A percentile compares a stretch with the other conserved stretches of the same genome.
Conservation (phyloP, 2,113 vertebrate genomes). For the Tyrannus savana region DNA sequence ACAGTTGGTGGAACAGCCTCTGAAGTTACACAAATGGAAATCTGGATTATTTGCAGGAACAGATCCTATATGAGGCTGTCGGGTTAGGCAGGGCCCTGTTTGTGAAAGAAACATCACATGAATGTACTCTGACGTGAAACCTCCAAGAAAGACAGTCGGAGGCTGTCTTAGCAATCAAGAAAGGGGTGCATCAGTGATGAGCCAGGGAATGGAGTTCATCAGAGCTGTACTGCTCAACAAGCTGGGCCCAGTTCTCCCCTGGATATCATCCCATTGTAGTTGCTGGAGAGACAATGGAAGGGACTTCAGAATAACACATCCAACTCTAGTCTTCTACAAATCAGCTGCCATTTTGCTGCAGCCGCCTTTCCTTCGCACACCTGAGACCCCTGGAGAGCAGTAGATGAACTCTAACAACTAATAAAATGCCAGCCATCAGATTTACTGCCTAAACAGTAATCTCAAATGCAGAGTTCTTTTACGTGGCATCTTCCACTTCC, state of each 20-base stretch:
- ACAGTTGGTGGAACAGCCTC: neutral
- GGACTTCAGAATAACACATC: neutral
- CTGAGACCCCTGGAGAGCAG: neutral
- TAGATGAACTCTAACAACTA: neutral
- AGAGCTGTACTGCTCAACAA: neutral
- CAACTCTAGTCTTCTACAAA: neutral
- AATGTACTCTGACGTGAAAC: neutral
- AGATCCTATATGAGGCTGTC: neutral
- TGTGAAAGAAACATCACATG: neutral
- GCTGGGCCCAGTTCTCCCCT: neutral
- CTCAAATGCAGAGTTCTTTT: neutral
- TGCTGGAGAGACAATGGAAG: neutral
- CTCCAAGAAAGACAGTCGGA: neutral
- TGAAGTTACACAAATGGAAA: neutral
- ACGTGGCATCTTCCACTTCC: neutral
- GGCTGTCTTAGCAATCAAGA: neutral
- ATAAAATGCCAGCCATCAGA: neutral
- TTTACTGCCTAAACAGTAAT: neutral
- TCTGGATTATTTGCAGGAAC: constrained; percentile 2
- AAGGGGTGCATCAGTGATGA: neutral
- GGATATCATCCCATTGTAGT: neutral
- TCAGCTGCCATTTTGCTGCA: neutral
- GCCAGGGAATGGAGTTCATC: neutral
- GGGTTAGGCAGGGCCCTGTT: neutral
- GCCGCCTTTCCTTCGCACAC: neutral